phyloP scores from a whole-genome alignment of 2,888 invertebrate genomes.

The Rhagonycha lutea region DNA sequence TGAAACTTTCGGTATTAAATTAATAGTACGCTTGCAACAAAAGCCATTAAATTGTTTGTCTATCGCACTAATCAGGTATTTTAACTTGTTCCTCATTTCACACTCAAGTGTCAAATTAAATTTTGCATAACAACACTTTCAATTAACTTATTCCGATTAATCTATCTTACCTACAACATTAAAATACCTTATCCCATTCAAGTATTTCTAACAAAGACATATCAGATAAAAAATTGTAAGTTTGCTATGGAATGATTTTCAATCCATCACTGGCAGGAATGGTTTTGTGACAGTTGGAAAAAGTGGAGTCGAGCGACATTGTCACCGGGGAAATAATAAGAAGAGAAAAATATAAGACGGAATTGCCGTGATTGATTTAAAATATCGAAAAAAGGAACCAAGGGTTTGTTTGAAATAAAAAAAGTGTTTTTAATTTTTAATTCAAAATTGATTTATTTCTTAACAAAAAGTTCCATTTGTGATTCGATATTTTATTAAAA shows the following conservation, averaged over 20 bases:
- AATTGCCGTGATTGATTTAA: conserved; percentile 52
- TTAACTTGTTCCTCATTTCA: neutral
- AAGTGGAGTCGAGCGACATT: conserved; percentile 48
- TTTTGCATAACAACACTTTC: neutral
- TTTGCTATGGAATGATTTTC: conserved; percentile 46
- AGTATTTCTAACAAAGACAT: conserved; percentile 34
- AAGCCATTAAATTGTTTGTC: neutral
- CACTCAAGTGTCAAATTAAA: neutral
- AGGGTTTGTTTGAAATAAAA: neutral
- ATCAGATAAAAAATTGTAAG: conserved; percentile 45
- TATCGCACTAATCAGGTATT: neutral
- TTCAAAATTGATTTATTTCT: neutral
- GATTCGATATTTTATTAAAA: neutral
- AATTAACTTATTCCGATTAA: conserved; percentile 2
- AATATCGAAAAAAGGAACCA: conserved; percentile 35
- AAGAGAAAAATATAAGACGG: conserved; percentile 48
- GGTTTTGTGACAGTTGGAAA: conserved; percentile 47
- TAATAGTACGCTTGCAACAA: neutral
- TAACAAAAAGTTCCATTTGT: neutral
- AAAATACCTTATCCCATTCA: conserved; percentile 27
- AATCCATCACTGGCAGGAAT: conserved; percentile 49
- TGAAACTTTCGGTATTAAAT: conserved; percentile 1
- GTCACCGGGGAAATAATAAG: conserved; percentile 52
- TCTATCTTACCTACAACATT: neutral
- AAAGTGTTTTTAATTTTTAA: neutral